Percentiles rank a stretch among this genome's conserved stretches.
Conservation (phyloP, 2,113 vertebrate species). For the Callipepla squamata region DNA sequence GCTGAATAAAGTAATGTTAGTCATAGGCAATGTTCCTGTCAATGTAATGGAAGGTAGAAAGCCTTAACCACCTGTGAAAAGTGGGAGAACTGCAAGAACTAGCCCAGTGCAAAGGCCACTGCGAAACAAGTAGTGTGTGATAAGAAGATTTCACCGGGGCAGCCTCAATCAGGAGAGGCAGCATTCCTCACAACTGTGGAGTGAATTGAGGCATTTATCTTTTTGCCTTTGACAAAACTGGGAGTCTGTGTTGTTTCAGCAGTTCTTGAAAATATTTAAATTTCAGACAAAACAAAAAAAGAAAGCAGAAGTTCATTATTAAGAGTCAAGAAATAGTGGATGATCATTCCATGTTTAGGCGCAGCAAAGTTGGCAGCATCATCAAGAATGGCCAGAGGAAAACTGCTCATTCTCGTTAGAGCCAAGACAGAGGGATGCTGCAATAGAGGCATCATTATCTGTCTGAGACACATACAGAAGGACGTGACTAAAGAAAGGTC, state of each 20-base stretch:
- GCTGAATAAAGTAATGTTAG: background rate
- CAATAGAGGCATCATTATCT: background rate
- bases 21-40: background rate
- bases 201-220: background rate
- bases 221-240: background rate
- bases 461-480: background rate
- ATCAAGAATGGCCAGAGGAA: background rate
- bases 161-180: background rate
- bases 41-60: background rate
- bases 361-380: background rate
- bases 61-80: background rate
- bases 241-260: background rate
- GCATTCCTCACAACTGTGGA: background rate
- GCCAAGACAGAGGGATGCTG: background rate
- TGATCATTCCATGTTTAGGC: background rate
- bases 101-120: background rate
- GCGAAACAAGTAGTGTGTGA: background rate
- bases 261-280: background rate
- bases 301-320: background rate
- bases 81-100: background rate
- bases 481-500: slow-evolving; percentile 11
- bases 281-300: background rate
- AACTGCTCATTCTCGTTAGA: background rate
- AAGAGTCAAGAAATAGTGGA: background rate
- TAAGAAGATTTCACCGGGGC: background rate